Percentiles rank a stretch among this genome's conserved stretches.
phyloP scores from a whole-genome alignment of 1,140 invertebrate species.

The Bombyx mori region ASM3026992v2 NC_085118.1:10923001-10923500 shows the following conservation, averaged over 20 bases:
- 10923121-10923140: constrained; percentile 88
- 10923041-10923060: constrained; percentile 95
- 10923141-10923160: constrained; percentile 79
- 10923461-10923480: too few relatives aligned
- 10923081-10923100: constrained; percentile 91
- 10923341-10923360: too few relatives aligned
- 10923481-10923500: too few relatives aligned
- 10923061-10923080: constrained; percentile 91
- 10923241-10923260: not conserved
- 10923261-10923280: not conserved
- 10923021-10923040: constrained; percentile 95
- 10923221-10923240: not conserved
- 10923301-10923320: not conserved
- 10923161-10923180: constrained; percentile 67
- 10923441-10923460: too few relatives aligned
- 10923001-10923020: constrained; percentile 93
- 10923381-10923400: too few relatives aligned
- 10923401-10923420: too few relatives aligned
- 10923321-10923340: not conserved
- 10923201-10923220: constrained; percentile 17
- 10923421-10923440: too few relatives aligned
- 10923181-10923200: constrained; percentile 34
- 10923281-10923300: not conserved
- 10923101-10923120: constrained; percentile 88
- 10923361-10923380: too few relatives aligned